Evolutionary conservation across 2,888 invertebrate genomes (phyloP), one percentile per base, ranked within the genome.

Genomic region (Eulithis testata): DNA sequence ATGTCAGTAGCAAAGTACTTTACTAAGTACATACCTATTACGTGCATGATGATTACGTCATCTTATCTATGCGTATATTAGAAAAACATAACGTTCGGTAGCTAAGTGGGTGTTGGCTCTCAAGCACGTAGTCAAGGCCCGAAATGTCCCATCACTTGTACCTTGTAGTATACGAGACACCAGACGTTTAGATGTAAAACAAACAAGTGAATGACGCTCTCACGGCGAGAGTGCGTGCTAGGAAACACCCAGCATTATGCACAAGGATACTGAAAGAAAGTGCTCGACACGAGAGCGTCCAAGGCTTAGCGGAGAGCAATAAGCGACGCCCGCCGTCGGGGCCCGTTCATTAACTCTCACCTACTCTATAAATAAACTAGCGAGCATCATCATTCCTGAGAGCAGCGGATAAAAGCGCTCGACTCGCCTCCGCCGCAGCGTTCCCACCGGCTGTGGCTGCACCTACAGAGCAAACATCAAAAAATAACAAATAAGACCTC

Each of bases 191-290:
- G 83, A 86, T 82, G 85, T 84, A 89, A 89, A 88, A 89, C 90
- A 91, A 91, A 91, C 86, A 91, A 82, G 81, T 88, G 88, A 86
- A 90, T 85, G 81, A 82, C 80, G 81, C 85, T 86, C 88, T 87
- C 83, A 73, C 78, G 72, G 76, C 77, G 76, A 81, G 84, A 88
- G 89, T 89, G 89, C 89, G 89, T 89, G 86, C 84, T 78, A 84
- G 84, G 85, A 80, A 86, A 85, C 88, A 85, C 83, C 81, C 80
- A 82, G 87, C 88, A 91, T 91, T 91, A 90, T 91, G 89, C 91
- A 89, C 88, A 87, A 88, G 88, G 83, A 87, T 87, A 86, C 88
- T 91, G 91, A 90, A 89, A 90, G 90, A 90, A 90, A 88, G 88
- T 87, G 79, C 90, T 90, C 85, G 83, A 90, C 85, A 85, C 80